These are phyloP conservation scores for Pyrochroa serraticornis DNA, from an alignment of 2,888 invertebrate genomes.

Conservation along the genomic window DNA sequence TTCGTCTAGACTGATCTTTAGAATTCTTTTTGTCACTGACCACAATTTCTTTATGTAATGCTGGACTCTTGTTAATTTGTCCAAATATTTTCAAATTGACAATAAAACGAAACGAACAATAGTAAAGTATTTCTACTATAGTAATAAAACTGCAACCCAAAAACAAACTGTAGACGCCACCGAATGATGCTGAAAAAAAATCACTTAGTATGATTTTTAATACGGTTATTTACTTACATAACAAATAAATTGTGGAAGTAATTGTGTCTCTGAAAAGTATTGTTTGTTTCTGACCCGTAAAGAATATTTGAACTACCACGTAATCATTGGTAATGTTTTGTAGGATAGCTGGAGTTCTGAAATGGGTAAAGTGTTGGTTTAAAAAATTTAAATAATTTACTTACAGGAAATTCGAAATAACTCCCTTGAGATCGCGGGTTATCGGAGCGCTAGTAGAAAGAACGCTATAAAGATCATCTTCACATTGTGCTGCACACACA, in stretches of 20 bases:
- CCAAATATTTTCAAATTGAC: conserved; percentile 39
- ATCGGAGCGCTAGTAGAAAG: conserved; percentile 34
- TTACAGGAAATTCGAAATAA: conserved; percentile 19
- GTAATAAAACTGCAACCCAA: conserved; percentile 57
- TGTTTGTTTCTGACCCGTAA: conserved; percentile 44
- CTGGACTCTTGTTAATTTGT: conserved; percentile 11
- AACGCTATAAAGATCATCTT: conserved; percentile 45
- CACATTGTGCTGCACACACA: conserved; percentile 49
- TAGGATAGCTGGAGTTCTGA: conserved; percentile 29
- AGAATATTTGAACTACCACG: conserved; percentile 46
- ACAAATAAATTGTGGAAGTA: conserved; percentile 50
- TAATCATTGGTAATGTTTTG: conserved; percentile 35
- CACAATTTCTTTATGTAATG: too few species aligned
- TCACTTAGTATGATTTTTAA: too few species aligned
- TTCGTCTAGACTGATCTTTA: background rate
- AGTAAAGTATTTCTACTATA: conserved; percentile 55
- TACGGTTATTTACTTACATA: conserved; percentile 49
- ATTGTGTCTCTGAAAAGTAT: conserved; percentile 46
- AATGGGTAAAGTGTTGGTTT: background rate
- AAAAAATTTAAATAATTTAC: conserved; percentile 1
- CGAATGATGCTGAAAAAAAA: conserved; percentile 54
- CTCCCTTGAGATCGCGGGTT: conserved; percentile 12
- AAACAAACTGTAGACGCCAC: conserved; percentile 57
- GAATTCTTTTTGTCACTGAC: background rate
- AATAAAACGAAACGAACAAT: conserved; percentile 44